phyloP scores from a whole-genome alignment of 2,797 vertebrate genomes.

The Channallabes apus region DNA sequence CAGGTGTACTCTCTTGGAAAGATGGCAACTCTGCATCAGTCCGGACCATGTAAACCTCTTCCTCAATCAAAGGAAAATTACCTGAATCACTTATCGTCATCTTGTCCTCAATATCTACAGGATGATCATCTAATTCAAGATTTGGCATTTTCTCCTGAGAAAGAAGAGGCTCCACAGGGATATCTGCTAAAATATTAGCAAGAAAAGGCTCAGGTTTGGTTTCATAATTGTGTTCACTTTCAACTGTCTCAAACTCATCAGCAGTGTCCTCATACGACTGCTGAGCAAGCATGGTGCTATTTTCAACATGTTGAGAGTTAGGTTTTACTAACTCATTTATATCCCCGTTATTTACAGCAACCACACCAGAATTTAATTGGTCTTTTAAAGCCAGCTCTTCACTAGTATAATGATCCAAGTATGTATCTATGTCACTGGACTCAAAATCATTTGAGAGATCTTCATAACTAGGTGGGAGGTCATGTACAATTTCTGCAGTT shows the following conservation, averaged over 20 bases:
- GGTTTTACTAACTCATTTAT: conserved; percentile 47
- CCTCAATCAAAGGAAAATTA: conserved; percentile 41
- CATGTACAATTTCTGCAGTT: conserved; percentile 59
- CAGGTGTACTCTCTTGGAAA: conserved; percentile 60
- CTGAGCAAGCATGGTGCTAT: conserved; percentile 53
- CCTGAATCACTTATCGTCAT: conserved; percentile 38
- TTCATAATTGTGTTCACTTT: conserved; percentile 49
- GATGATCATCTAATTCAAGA: conserved; percentile 20
- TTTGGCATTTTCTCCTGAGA: conserved; percentile 33
- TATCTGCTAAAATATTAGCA: conserved; percentile 54
- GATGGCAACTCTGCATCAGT: conserved; percentile 44
- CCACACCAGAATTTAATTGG: conserved; percentile 45
- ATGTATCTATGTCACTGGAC: conserved; percentile 58
- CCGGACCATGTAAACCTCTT: conserved; percentile 51
- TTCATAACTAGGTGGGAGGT: conserved; percentile 65
- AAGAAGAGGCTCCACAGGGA: conserved; percentile 45
- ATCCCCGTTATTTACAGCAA: conserved; percentile 55
- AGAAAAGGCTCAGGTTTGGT: conserved; percentile 57
- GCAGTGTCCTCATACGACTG: conserved; percentile 67
- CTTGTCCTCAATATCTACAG: conserved; percentile 35
- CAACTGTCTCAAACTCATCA: conserved; percentile 56
- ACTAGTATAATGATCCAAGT: conserved; percentile 50
- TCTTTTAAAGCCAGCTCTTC: conserved; percentile 57
- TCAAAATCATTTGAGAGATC: conserved; percentile 66
- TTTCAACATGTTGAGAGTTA: conserved; percentile 47